Conservation (phyloP, 1,140 invertebrate genomes). For the Heliconius eleuchia region DNA sequence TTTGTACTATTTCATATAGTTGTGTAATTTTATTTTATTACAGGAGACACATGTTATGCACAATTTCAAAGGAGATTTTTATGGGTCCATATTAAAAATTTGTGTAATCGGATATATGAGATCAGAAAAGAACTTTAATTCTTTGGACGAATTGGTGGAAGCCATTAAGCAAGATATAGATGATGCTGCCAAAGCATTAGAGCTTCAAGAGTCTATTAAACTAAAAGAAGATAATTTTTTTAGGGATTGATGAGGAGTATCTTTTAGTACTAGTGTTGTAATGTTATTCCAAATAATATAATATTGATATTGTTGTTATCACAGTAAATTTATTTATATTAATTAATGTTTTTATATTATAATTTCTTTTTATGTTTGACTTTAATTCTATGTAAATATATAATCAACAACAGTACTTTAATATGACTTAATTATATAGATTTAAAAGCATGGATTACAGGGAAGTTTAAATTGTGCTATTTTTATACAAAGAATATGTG, state of each 20-base stretch:
- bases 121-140: constrained; percentile 91
- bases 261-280: neutral
- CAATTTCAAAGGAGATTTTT: constrained; percentile 92
- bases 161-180: constrained; percentile 90
- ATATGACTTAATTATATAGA: neutral
- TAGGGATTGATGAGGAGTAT: constrained; percentile 36
- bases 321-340: constrained; percentile 1
- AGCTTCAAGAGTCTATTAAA: constrained; percentile 66
- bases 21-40: constrained; percentile 49
- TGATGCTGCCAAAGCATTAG: constrained; percentile 83
- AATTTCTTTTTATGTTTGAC: neutral
- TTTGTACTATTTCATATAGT: neutral
- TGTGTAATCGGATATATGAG: constrained; percentile 92
- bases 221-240: constrained; percentile 57
- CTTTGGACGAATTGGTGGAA: constrained; percentile 88
- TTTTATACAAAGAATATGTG: constrained; percentile 39
- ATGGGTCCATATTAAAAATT: constrained; percentile 90
- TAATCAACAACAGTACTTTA: neutral
- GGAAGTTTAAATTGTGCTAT: constrained; percentile 47
- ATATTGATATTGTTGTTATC: neutral
- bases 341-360: neutral
- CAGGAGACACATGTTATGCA: constrained; percentile 96
- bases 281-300: neutral
- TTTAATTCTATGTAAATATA: neutral
- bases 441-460: neutral